Conservation (phyloP, 2,113 vertebrate genomes). For the Bubalus kerabau region DNA sequence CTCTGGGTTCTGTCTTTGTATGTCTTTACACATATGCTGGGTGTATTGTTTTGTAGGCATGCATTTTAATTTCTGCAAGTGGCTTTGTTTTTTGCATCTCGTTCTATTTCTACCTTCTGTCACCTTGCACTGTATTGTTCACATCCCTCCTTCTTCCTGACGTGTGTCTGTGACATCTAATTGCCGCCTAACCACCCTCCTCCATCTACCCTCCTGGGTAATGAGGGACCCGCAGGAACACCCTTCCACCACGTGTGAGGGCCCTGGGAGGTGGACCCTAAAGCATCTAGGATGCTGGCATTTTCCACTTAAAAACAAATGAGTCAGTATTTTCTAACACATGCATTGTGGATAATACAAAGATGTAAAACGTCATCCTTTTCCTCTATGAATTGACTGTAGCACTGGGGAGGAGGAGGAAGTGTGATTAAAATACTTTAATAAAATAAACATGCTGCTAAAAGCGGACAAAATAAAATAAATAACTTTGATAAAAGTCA, state of each 20-base stretch:
- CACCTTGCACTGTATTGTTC: rapidly evolving
- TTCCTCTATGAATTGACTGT: not conserved
- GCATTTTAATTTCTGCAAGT: not conserved
- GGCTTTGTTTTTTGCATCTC: not conserved
- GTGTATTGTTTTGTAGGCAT: too few relatives aligned
- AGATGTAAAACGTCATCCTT: not conserved
- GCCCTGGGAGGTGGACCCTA: rapidly evolving
- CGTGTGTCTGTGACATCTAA: rapidly evolving
- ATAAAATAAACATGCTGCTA: not conserved
- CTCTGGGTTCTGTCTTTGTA: not conserved
- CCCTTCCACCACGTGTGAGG: rapidly evolving
- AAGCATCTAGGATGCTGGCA: not conserved
- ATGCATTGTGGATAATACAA: not conserved
- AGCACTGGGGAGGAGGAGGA: not conserved
- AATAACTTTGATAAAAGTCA: not conserved
- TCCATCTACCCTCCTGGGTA: not conserved
- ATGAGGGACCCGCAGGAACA: rapidly evolving
- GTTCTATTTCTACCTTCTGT: not conserved
- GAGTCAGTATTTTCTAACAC: not conserved
- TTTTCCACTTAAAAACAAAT: not conserved
- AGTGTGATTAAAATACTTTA: not conserved
- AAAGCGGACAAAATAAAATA: not conserved
- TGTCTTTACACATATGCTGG: not conserved
- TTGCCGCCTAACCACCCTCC: rapidly evolving
- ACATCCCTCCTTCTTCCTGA: too few relatives aligned